These are phyloP conservation scores for Leptoclinus maculatus DNA, from an alignment of 2,797 vertebrate genomes.

Conservation along the genomic window DNA sequence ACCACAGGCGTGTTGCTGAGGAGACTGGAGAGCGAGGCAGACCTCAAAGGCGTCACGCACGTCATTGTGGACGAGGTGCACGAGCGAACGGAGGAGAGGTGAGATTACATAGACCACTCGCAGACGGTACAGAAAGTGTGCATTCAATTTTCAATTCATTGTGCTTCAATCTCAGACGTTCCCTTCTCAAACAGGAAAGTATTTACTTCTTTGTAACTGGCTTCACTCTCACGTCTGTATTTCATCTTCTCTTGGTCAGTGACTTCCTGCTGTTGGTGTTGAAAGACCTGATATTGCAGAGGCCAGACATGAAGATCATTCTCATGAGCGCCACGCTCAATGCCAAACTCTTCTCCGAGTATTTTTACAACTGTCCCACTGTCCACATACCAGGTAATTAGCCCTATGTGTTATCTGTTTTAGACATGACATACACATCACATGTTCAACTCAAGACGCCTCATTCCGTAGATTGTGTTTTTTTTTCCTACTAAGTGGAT, in stretches of 20 bases:
- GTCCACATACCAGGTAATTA: slow-evolving; percentile 93
- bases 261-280: slow-evolving; percentile 97
- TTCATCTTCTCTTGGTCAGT: slow-evolving; percentile 74
- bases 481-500: background rate
- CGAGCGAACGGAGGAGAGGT: slow-evolving; percentile 98
- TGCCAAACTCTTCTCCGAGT: slow-evolving; percentile 94
- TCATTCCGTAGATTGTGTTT: background rate
- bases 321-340: slow-evolving; percentile 98
- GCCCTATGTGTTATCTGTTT: background rate
- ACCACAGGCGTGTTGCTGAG: slow-evolving; percentile 95
- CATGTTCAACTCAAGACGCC: background rate
- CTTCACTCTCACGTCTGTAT: background rate
- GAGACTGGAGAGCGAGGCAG: slow-evolving; percentile 91
- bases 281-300: slow-evolving; percentile 92
- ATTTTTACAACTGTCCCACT: slow-evolving; percentile 90
- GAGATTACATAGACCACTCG: slow-evolving; percentile 38
- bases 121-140: background rate
- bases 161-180: background rate
- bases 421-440: background rate
- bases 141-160: background rate
- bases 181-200: background rate
- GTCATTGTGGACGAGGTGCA: slow-evolving; percentile 98
- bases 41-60: slow-evolving; percentile 90
- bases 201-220: background rate
- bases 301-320: slow-evolving; percentile 92